Percentiles rank a stretch among this genome's conserved stretches.
Conservation (phyloP, 2,888 invertebrate species). For the Amiota mariae region DNA sequence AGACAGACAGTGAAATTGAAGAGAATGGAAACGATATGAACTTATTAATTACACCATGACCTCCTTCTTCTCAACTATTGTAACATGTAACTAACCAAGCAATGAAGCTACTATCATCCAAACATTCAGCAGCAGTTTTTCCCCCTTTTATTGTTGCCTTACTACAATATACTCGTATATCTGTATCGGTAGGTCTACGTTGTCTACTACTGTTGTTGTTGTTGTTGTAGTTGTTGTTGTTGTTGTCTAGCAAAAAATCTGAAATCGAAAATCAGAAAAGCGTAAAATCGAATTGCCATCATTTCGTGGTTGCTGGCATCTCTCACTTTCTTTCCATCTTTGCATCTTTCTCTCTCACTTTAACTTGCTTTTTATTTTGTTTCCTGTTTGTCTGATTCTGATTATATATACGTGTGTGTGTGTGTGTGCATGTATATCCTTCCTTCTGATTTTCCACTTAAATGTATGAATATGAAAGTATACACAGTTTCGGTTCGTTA, state of each 20-base stretch:
- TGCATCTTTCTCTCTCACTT: not conserved
- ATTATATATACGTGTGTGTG: too few relatives aligned
- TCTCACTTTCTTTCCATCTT: slow-evolving; percentile 42
- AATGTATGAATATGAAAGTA: too few relatives aligned
- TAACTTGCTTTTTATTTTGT: not conserved
- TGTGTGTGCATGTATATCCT: too few relatives aligned
- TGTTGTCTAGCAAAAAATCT: slow-evolving; percentile 1
- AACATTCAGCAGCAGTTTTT: not conserved
- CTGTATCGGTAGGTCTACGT: too few relatives aligned
- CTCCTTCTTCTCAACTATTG: not conserved
- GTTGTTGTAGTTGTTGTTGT: not conserved
- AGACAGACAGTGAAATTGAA: not conserved
- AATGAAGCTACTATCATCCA: too few relatives aligned
- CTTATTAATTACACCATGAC: slow-evolving; percentile 31
- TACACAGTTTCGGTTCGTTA: slow-evolving; percentile 34
- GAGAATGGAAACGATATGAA: slow-evolving; percentile 18
- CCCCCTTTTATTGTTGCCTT: not conserved
- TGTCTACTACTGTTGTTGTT: not conserved
- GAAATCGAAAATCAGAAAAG: slow-evolving; percentile 65
- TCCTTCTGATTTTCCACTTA: too few relatives aligned
- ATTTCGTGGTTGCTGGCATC: slow-evolving; percentile 59
- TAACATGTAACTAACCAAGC: too few relatives aligned
- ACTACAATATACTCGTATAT: too few relatives aligned
- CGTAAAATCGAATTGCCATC: slow-evolving; percentile 65
- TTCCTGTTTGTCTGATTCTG: slow-evolving; percentile 5